Evolutionary conservation across 2,113 vertebrate species (phyloP).

Genomic region (Amphiprion ocellaris): DNA sequence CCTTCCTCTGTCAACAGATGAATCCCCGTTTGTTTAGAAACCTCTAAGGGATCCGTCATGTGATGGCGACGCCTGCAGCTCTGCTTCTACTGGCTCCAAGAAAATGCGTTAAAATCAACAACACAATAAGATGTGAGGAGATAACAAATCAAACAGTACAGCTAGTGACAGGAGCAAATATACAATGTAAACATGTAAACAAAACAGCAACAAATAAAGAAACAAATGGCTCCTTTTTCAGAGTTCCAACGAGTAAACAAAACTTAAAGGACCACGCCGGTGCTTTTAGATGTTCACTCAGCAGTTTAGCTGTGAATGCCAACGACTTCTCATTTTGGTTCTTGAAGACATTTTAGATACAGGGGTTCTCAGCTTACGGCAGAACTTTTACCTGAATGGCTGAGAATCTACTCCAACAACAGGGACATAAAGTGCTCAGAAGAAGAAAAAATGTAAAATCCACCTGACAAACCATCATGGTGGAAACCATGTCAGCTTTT

Average conservation of each 20-base stretch:
- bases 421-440: conserved; percentile 11
- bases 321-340: no score
- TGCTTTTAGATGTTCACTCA: background rate
- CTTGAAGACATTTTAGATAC: no score
- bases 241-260: background rate
- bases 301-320: no score
- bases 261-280: conserved; percentile 14
- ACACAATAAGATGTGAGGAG: background rate
- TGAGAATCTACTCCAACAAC: background rate
- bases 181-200: background rate
- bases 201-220: conserved; percentile 12
- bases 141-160: background rate
- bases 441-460: background rate
- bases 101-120: background rate
- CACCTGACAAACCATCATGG: no score
- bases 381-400: no score
- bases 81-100: no score
- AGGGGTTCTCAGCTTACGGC: no score
- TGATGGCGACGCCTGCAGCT: background rate
- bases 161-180: no score
- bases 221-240: background rate
- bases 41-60: background rate
- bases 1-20: background rate
- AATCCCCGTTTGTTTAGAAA: no score
- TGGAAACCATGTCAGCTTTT: background rate